Percentiles rank a stretch among this genome's conserved stretches.
phyloP scores from a whole-genome alignment of 2,888 invertebrate species.

The Alviniconcha strummeri region DNA sequence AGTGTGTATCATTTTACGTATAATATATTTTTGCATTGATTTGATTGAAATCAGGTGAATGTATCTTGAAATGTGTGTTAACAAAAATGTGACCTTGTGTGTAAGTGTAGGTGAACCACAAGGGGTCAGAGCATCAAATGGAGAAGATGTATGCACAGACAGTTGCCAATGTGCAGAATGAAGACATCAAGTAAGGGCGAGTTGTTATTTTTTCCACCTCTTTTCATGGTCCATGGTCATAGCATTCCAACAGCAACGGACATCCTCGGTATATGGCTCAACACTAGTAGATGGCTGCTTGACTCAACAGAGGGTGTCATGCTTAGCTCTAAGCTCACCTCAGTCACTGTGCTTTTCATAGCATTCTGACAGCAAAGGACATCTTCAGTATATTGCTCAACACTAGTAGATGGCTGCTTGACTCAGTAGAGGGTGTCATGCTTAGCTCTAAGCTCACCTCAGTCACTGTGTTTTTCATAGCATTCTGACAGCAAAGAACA shows the following conservation, averaged over 20 bases:
- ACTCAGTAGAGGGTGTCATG: background rate
- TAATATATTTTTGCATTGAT: too few relatives aligned
- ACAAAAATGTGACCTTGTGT: too few relatives aligned
- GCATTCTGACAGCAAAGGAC: background rate
- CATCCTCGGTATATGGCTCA: too few relatives aligned
- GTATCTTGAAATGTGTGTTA: too few relatives aligned
- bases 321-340: background rate
- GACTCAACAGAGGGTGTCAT: background rate
- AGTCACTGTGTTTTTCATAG: background rate
- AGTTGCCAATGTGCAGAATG: conserved; percentile 60
- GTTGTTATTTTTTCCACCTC: background rate
- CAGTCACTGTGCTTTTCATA: background rate
- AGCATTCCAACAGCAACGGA: background rate
- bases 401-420: background rate
- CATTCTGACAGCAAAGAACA: background rate
- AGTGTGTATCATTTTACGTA: too few relatives aligned
- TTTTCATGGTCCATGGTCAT: background rate
- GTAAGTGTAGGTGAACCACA: conserved; percentile 67
- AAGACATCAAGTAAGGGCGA: conserved; percentile 78
- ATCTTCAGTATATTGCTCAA: background rate
- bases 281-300: background rate
- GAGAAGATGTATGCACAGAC: conserved; percentile 66
- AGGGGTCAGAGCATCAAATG: conserved; percentile 66
- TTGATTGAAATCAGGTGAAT: too few relatives aligned
- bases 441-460: background rate